These are phyloP conservation scores for Botia kubotai DNA, from an alignment of 2,797 vertebrate species.

Conservation along the genomic window DNA sequence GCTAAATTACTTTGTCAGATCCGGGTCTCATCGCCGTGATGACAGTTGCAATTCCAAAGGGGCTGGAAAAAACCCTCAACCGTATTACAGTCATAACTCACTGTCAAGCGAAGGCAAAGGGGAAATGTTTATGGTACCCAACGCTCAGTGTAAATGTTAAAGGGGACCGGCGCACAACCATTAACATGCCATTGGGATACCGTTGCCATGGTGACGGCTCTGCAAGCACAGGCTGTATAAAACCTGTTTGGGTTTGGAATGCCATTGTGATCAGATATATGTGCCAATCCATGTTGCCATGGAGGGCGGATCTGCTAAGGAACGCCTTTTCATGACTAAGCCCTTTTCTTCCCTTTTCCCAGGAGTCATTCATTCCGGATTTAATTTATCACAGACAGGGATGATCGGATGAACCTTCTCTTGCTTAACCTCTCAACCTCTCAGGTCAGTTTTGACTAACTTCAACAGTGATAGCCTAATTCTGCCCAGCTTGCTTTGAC, in stretches of 20 bases:
- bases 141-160: constrained; percentile 73
- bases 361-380: constrained; percentile 50
- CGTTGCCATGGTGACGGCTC: constrained; percentile 74
- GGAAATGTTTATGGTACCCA: constrained; percentile 60
- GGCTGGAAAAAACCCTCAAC: constrained; percentile 17
- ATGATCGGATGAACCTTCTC: constrained; percentile 32
- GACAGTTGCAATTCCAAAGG: constrained; percentile 43
- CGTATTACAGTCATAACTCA: constrained; percentile 60
- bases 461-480: constrained; percentile 11
- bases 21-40: not conserved
- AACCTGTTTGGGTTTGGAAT: constrained; percentile 79
- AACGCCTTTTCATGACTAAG: constrained; percentile 72
- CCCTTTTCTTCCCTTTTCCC: constrained; percentile 59
- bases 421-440: constrained; percentile 32
- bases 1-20: not conserved
- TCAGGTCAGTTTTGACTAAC: constrained; percentile 8
- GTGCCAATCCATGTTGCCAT: constrained; percentile 73
- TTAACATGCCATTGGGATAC: constrained; percentile 63
- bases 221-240: constrained; percentile 78
- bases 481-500: constrained; percentile 29
- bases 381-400: constrained; percentile 54
- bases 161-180: constrained; percentile 60
- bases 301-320: constrained; percentile 67
- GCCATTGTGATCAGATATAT: constrained; percentile 74
- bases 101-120: constrained; percentile 38